These are phyloP conservation scores for Nasonia giraulti DNA, from an alignment of 1,140 invertebrate genomes.

Conservation along the genomic window DNA sequence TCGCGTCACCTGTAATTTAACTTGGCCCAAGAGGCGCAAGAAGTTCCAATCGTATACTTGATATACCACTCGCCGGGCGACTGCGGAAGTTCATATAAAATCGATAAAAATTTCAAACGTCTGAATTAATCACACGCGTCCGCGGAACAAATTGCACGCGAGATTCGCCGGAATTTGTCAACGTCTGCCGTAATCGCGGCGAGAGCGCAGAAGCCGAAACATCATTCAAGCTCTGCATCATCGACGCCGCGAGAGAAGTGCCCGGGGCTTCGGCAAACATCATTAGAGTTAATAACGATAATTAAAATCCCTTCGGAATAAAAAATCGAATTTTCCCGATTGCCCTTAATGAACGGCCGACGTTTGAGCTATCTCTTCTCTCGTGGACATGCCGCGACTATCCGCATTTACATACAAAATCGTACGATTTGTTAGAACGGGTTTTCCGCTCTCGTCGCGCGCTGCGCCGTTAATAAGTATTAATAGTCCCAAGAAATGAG, in stretches of 20 bases:
- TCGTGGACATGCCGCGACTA: background rate
- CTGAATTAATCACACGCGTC: background rate
- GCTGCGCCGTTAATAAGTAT: conserved; percentile 10
- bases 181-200: background rate
- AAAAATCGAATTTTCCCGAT: conserved; percentile 6
- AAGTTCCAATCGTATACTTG: no score
- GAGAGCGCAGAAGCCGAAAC: background rate
- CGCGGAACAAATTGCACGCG: background rate
- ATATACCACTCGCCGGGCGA: background rate
- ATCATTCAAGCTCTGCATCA: background rate
- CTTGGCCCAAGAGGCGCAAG: no score
- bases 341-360: background rate
- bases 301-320: conserved; percentile 10
- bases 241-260: background rate
- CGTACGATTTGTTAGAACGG: conserved; percentile 36
- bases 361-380: background rate
- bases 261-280: conserved; percentile 15
- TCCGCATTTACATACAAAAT: conserved; percentile 27
- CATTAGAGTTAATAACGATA: conserved; percentile 37
- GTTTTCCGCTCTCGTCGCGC: background rate
- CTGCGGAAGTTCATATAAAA: no score
- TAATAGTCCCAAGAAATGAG: background rate
- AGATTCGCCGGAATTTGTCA: conserved; percentile 4
- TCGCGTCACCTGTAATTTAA: no score
- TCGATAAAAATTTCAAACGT: no score